These are phyloP conservation scores for Sarcophaga bullata DNA, from an alignment of 1,140 invertebrate genomes.

Conservation along the genomic window DNA sequence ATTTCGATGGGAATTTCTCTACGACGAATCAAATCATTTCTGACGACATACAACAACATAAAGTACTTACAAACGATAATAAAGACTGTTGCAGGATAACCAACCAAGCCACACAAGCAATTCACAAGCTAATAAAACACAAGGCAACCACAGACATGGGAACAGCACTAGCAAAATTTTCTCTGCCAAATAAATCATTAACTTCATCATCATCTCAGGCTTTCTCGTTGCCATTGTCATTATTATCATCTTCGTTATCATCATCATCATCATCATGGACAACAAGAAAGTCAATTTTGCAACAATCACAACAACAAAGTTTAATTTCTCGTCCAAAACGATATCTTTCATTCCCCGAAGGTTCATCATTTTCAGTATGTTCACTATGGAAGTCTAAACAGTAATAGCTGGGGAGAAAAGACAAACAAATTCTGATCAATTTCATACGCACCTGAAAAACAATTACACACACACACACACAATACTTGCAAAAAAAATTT, in stretches of 20 bases:
- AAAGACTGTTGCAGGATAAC: background rate
- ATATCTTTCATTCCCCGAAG: conserved; percentile 65
- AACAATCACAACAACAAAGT: conserved; percentile 46
- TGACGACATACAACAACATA: background rate
- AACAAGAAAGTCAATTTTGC: conserved; percentile 30
- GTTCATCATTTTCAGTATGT: conserved; percentile 62
- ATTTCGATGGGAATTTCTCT: conserved; percentile 5
- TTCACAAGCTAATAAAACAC: conserved; percentile 1
- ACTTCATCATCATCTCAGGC: conserved; percentile 40
- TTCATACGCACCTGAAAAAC: too few species aligned
- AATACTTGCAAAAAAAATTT: too few species aligned
- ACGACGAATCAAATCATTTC: conserved; percentile 9
- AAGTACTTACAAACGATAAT: background rate
- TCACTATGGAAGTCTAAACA: too few species aligned
- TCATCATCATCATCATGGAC: conserved; percentile 43
- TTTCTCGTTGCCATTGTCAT: conserved; percentile 56
- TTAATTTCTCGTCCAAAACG: conserved; percentile 56
- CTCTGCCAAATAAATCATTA: conserved; percentile 32
- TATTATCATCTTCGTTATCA: conserved; percentile 57
- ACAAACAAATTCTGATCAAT: too few species aligned
- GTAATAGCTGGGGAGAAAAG: too few species aligned
- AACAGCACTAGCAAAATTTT: background rate
- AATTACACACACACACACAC: too few species aligned
- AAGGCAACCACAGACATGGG: background rate
- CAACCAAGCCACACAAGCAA: background rate